Conservation (phyloP, 2,797 vertebrate genomes). For the Borostomias antarcticus region DNA sequence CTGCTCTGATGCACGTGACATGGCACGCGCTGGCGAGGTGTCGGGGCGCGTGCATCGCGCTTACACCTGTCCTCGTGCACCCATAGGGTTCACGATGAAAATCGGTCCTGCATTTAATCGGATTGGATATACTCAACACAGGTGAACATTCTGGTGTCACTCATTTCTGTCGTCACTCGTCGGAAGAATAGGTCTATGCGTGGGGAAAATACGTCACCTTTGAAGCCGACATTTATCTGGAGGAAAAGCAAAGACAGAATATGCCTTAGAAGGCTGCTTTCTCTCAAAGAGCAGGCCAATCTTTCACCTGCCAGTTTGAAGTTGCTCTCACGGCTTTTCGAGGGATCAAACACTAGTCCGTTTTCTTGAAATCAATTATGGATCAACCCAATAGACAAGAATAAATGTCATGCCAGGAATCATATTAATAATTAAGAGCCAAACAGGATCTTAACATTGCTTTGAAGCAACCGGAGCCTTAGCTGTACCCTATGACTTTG, state of each 20-base stretch:
- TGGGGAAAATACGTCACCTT: no score
- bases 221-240: no score
- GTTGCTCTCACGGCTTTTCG: constrained; percentile 51
- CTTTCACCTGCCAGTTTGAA: constrained; percentile 52
- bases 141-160: not conserved
- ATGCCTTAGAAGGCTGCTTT: not conserved
- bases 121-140: no score
- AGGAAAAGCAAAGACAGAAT: no score
- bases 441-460: constrained; percentile 45
- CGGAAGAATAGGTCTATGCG: no score
- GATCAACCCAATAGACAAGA: constrained; percentile 66
- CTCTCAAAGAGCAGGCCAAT: constrained; percentile 39
- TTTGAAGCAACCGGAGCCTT: constrained; percentile 45
- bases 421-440: constrained; percentile 61
- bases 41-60: not conserved
- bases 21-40: not conserved
- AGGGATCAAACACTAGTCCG: constrained; percentile 53
- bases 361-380: constrained; percentile 67
- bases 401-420: constrained; percentile 58
- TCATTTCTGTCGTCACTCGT: not conserved
- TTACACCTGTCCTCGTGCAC: not conserved
- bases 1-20: not conserved
- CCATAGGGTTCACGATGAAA: no score
- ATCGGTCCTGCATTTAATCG: no score
- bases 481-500: not conserved